A percentile compares a stretch with the other conserved stretches of the same genome.
phyloP scores from a whole-genome alignment of 2,888 invertebrate genomes.

The Brenthis hecate region DNA sequence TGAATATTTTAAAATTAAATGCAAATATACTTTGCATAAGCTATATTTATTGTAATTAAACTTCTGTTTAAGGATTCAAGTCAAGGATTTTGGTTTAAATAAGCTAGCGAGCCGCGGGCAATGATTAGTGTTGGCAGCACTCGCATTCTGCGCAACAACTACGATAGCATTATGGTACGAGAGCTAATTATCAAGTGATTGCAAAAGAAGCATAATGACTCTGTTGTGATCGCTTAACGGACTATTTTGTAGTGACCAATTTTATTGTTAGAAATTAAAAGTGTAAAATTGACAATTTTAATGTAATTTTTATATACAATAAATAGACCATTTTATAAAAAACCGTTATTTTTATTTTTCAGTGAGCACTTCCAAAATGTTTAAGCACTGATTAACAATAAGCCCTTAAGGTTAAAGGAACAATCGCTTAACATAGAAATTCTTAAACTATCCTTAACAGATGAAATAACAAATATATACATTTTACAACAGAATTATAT shows the following conservation, averaged over 20 bases:
- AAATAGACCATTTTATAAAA: conserved; percentile 80
- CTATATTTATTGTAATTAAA: not conserved
- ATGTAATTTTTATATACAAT: conserved; percentile 83
- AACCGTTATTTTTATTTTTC: conserved; percentile 54
- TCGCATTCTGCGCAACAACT: conserved; percentile 3
- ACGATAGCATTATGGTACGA: not conserved
- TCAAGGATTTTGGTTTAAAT: conserved; percentile 7
- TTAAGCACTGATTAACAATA: conserved; percentile 33
- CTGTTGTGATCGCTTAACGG: conserved; percentile 75
- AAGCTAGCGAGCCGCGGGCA: conserved; percentile 2
- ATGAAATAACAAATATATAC: conserved; percentile 49
- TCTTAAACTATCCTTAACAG: conserved; percentile 30
- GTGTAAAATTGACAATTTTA: conserved; percentile 82
- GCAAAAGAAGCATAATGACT: conserved; percentile 62
- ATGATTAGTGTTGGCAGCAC: conserved; percentile 5
- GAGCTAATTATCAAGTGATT: conserved; percentile 13
- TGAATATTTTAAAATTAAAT: no score
- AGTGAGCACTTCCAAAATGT: conserved; percentile 35
- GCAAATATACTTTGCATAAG: no score
- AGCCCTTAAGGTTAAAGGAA: conserved; percentile 36
- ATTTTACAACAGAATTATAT: conserved; percentile 50
- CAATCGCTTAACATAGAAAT: conserved; percentile 31
- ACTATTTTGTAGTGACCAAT: conserved; percentile 83
- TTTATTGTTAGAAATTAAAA: conserved; percentile 74
- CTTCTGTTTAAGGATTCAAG: no score